Evolutionary conservation across 2,888 invertebrate species (phyloP), one percentile per base, ranked within the genome.

Genomic region (Drosophila subquinaria): DNA sequence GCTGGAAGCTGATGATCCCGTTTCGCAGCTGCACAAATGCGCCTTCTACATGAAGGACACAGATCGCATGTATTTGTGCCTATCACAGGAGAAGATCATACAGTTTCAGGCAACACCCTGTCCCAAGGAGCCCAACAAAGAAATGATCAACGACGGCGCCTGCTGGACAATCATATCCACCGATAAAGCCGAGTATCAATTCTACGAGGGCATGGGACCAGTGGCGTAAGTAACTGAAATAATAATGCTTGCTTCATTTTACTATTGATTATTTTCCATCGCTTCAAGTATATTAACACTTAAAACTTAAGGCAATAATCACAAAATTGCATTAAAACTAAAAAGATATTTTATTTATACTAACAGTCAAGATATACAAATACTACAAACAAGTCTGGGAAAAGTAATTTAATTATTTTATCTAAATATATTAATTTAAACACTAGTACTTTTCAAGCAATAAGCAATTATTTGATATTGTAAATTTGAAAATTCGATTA

Each of bases 141-240:
- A 99, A 92, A 99, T 99, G 98, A 99, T 99, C 85, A 99, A 99
- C 92, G 99, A 99, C 91, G 99, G 99, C 5, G 99, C 99, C 0
- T 99, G 99, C 86, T 99, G 99, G 99, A 99, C 99, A 13, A 99
- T 99, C 90, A 99, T 99, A 91, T 98, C 98, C 67, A 99, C 99
- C 8, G 99, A 99, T 93, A 99, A 99, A 92, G 99, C 99, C 0
- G 99, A 99, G 93, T 99, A 99, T 93, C 98, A 98, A 90, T 99
- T 99, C 93, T 99, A 97, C 93, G 99, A 99, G 93, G 98, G 99
- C 80, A 98, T 99, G 99, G 99, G 99, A 11, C 98, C 99, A 45
- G 97, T 99, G 30, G 95, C 97, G 93, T 95, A 92, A 91, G 92
- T 91, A 11, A 3, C 50, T 3, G 1, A 15, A 42, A 40, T 23